These are phyloP conservation scores for Alca torda DNA, from an alignment of 2,797 vertebrate species.

Conservation along the genomic window DNA sequence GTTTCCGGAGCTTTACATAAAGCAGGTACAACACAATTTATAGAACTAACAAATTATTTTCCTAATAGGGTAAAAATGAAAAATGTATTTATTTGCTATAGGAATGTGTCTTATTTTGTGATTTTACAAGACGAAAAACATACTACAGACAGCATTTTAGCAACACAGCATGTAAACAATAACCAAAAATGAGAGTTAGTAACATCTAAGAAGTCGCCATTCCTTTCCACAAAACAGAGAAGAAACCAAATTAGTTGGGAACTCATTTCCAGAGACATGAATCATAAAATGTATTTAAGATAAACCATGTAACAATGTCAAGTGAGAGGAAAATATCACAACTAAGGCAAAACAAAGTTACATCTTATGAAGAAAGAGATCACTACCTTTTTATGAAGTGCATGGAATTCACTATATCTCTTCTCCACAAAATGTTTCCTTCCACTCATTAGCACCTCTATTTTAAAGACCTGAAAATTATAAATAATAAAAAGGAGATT, in stretches of 20 bases:
- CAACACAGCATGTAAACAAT: background rate
- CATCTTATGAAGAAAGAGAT: background rate
- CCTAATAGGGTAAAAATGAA: background rate
- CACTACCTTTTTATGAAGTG: conserved; percentile 95
- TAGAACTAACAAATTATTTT: background rate
- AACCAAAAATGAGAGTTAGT: background rate
- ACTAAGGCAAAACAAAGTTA: background rate
- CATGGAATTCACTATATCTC: conserved; percentile 96
- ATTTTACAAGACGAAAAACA: background rate
- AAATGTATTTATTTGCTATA: background rate
- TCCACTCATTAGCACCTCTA: conserved; percentile 93
- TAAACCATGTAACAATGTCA: background rate
- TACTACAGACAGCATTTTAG: background rate
- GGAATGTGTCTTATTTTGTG: background rate
- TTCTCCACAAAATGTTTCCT: conserved; percentile 95
- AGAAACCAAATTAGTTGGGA: background rate
- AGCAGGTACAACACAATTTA: background rate
- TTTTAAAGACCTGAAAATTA: conserved; percentile 90
- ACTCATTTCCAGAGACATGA: background rate
- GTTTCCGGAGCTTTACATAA: background rate
- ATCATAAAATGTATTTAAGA: background rate
- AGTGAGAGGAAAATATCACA: background rate
- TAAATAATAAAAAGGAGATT: conserved; percentile 57
- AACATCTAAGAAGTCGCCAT: background rate
- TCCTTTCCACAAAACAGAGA: background rate